These are phyloP conservation scores for Heliconius hermathena DNA, from an alignment of 1,140 invertebrate species.

Conservation along the genomic window DNA sequence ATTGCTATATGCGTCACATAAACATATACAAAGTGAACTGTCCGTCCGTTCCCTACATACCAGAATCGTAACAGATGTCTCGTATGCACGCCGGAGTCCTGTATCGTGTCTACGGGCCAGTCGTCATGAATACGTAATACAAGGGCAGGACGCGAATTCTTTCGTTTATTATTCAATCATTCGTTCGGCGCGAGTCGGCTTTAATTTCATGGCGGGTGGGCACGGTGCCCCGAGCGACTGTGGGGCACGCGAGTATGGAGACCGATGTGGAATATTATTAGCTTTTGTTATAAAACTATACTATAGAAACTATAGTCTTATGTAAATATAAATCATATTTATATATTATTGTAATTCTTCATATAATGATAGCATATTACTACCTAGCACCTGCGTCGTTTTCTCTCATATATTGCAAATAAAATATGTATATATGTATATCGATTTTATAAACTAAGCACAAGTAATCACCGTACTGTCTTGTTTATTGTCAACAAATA, in stretches of 20 bases:
- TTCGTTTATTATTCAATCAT: constrained; percentile 82
- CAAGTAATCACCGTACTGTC: too few relatives aligned
- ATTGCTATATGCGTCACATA: background rate
- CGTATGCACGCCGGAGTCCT: constrained; percentile 50
- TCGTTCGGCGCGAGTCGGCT: constrained; percentile 79
- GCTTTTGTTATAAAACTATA: background rate
- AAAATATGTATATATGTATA: background rate
- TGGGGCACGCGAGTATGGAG: constrained; percentile 59
- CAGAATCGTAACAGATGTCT: constrained; percentile 48
- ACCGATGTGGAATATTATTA: background rate
- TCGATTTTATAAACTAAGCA: background rate
- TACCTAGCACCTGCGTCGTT: too few relatives aligned
- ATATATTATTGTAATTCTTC: too few relatives aligned
- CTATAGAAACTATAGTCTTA: too few relatives aligned
- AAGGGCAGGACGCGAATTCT: constrained; percentile 80
- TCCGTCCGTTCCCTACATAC: background rate
- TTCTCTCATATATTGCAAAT: background rate
- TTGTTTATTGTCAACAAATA: too few relatives aligned
- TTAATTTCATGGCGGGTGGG: constrained; percentile 81
- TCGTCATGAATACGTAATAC: constrained; percentile 81
- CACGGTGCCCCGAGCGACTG: constrained; percentile 67
- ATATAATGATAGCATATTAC: too few relatives aligned
- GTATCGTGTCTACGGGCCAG: constrained; percentile 65
- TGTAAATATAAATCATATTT: too few relatives aligned
- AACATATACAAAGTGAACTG: background rate